Percentiles rank a stretch among this genome's conserved stretches.
Evolutionary conservation across 2,888 invertebrate species (phyloP).

Genomic region (Sesia apiformis): DNA sequence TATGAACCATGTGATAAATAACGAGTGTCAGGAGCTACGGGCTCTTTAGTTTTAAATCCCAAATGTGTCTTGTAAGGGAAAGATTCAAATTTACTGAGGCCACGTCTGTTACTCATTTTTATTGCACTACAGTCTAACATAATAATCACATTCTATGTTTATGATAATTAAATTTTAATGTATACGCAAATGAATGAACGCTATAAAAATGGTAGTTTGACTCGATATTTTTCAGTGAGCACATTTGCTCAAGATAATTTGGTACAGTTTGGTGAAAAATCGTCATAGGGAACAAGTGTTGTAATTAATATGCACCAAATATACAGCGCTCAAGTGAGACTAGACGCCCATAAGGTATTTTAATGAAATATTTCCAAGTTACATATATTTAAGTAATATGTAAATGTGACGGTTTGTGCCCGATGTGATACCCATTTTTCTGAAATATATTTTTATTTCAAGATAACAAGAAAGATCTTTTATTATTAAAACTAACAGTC

Average conservation of each 20-base stretch:
- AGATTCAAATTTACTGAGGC: background rate
- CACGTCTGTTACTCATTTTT: background rate
- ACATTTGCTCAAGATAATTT: background rate
- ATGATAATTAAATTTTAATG: background rate
- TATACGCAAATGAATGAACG: too few species aligned
- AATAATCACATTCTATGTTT: background rate
- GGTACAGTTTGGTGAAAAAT: background rate
- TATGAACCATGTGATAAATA: too few species aligned
- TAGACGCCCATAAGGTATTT: conserved; percentile 33
- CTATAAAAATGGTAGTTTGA: too few species aligned
- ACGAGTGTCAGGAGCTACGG: too few species aligned
- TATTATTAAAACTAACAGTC: background rate
- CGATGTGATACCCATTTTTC: background rate
- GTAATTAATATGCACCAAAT: conserved; percentile 34
- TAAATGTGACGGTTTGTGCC: background rate
- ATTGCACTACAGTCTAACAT: background rate
- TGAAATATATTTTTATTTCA: background rate
- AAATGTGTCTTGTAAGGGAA: background rate
- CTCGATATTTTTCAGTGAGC: too few species aligned
- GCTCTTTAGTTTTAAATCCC: too few species aligned
- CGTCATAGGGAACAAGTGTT: conserved; percentile 38
- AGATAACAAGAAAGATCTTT: background rate
- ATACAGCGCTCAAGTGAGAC: conserved; percentile 42
- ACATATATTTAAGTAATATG: background rate
- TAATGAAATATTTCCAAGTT: conserved; percentile 8